Percentiles rank a stretch among this genome's conserved stretches.
Conservation (phyloP, 2,113 vertebrate species). For the Glareola pratincola region DNA sequence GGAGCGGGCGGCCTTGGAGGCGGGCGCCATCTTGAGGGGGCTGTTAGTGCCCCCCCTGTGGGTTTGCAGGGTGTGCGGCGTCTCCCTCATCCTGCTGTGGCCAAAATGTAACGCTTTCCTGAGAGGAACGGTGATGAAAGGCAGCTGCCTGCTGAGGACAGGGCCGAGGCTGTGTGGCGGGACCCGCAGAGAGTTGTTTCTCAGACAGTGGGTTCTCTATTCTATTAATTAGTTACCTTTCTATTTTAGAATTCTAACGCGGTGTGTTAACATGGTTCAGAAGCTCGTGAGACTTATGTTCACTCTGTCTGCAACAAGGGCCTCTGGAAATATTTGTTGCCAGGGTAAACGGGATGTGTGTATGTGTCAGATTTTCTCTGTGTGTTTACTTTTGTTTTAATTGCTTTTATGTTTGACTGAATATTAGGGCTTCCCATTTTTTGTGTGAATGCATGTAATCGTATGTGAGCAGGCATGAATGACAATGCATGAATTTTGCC, state of each 20-base stretch:
- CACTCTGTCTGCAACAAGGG: not conserved
- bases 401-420: not conserved
- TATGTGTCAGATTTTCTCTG: not conserved
- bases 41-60: rapidly evolving
- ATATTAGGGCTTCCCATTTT: not conserved
- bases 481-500: not conserved
- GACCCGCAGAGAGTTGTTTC: too few species aligned
- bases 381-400: not conserved
- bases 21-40: not conserved
- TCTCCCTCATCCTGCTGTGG: rapidly evolving
- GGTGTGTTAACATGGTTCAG: not conserved
- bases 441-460: not conserved
- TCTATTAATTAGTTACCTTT: not conserved
- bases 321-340: not conserved
- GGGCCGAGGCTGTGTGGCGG: too few species aligned
- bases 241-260: not conserved
- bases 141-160: not conserved
- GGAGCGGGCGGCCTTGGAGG: rapidly evolving
- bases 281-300: not conserved
- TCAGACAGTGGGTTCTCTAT: not conserved
- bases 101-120: not conserved
- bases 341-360: not conserved
- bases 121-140: not conserved
- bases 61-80: rapidly evolving
- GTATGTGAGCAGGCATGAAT: not conserved